A percentile compares a stretch with the other conserved stretches of the same genome.
Conservation (phyloP, 2,113 vertebrate genomes). For the Butorides virescens region DNA sequence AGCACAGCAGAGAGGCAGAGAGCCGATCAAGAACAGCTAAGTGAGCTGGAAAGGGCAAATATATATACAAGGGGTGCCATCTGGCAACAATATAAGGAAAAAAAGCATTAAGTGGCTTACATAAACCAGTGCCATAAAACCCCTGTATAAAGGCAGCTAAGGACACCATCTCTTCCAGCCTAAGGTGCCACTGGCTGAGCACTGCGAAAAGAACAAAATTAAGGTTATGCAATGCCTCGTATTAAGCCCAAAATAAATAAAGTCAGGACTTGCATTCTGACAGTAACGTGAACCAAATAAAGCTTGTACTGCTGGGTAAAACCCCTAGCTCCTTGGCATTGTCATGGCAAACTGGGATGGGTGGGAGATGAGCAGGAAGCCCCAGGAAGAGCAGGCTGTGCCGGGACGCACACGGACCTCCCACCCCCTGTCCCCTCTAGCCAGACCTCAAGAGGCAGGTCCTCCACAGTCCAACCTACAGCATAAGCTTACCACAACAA, state of each 20-base stretch:
- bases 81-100: neutral
- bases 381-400: neutral
- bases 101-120: neutral
- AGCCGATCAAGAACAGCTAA: neutral
- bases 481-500: neutral
- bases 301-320: neutral
- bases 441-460: neutral
- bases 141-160: neutral
- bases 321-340: neutral
- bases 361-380: neutral
- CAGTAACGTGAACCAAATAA: neutral
- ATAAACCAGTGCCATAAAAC: neutral
- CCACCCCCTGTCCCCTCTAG: neutral
- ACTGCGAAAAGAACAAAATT: neutral
- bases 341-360: rapidly evolving
- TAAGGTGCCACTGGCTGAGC: neutral
- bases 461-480: neutral
- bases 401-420: rapidly evolving
- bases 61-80: neutral
- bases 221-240: neutral
- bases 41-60: neutral
- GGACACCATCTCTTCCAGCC: neutral
- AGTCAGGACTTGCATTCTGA: neutral
- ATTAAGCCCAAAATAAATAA: neutral
- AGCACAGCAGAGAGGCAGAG: neutral